Base-by-base conservation (phyloP, 2,888 invertebrate genomes). In the Pandemis cinnamomeana region DNA sequence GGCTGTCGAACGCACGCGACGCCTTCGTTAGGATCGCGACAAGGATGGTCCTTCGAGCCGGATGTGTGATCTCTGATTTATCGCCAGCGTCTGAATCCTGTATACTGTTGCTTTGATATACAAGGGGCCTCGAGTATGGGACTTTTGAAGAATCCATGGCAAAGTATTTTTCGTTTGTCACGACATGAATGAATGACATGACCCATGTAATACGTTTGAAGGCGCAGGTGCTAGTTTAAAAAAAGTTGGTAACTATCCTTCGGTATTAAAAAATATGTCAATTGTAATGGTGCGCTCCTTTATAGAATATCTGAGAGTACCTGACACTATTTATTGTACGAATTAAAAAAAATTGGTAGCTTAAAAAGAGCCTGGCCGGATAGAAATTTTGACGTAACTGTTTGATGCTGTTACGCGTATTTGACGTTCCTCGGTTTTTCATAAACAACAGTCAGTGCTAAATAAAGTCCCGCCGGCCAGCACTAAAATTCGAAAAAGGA, bases 1-100 rank as follows among this genome's bases (percentile, higher is more conserved):
- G 48, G 69, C 77, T 91, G 91, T 91, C 92, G 89, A 89, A 89
- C 86, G 86, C 91, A 92, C 87, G 86, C 89, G 89, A 88, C 85
- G 88, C 90, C 90, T 89, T 90, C 90, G 88, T 89, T 91, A 89
- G 88, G 89, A 86, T 84, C 82, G 80, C 83, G 84, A 86, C 87
- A 86, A 87, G 86, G 82, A 85, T 83, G 80, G 81, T 80, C 81
- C 80, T 82, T 78, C 77, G 79, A 80, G 80, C 80, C 80, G 79
- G 80, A 84, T 81, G 77, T 79, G 78, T 78, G 81, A 85, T 83
- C 83, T 83, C 81, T 74, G 74, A 74, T 74, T 71, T 74, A 74
- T 74, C 36, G 73, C 51, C 13, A 46, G 55, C 42, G 46, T 44
- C 53, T 60, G 66, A 46, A 66, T 67, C 58, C 71, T 60, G 53